phyloP scores from a whole-genome alignment of 1,140 invertebrate genomes.

The Atta colombica region DNA sequence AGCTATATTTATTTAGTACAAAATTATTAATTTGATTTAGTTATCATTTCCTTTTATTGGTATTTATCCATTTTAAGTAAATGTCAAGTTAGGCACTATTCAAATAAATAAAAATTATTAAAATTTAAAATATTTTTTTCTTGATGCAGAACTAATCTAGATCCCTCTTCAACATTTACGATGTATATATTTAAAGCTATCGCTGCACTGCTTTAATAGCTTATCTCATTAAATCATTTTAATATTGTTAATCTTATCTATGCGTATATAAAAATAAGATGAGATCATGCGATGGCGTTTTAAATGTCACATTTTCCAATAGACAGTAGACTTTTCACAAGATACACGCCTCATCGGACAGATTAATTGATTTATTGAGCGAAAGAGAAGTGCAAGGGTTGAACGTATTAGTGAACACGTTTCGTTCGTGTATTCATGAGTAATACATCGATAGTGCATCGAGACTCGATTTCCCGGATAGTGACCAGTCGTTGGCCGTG shows the following conservation, averaged over 20 bases:
- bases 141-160: background rate
- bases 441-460: background rate
- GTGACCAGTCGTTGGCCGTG: slow-evolving; percentile 20
- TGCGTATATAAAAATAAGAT: slow-evolving; percentile 25
- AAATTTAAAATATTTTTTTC: too few species aligned
- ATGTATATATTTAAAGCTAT: slow-evolving; percentile 14
- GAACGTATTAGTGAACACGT: background rate
- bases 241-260: background rate
- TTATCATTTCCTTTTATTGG: too few species aligned
- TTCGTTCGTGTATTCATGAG: background rate
- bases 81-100: too few species aligned
- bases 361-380: slow-evolving; percentile 63
- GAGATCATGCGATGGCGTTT: slow-evolving; percentile 1
- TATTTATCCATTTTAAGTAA: too few species aligned
- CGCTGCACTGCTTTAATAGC: background rate
- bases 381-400: background rate
- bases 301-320: slow-evolving; percentile 58
- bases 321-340: slow-evolving; percentile 38
- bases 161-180: background rate
- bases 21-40: too few species aligned
- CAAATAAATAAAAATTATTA: too few species aligned
- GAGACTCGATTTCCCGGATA: slow-evolving; percentile 33
- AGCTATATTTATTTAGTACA: too few species aligned
- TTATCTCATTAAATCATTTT: background rate
- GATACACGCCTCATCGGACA: slow-evolving; percentile 31